A percentile compares a stretch with the other conserved stretches of the same genome.
Evolutionary conservation across 2,888 invertebrate species (phyloP).

Genomic region (Hanleya hanleyi): DNA sequence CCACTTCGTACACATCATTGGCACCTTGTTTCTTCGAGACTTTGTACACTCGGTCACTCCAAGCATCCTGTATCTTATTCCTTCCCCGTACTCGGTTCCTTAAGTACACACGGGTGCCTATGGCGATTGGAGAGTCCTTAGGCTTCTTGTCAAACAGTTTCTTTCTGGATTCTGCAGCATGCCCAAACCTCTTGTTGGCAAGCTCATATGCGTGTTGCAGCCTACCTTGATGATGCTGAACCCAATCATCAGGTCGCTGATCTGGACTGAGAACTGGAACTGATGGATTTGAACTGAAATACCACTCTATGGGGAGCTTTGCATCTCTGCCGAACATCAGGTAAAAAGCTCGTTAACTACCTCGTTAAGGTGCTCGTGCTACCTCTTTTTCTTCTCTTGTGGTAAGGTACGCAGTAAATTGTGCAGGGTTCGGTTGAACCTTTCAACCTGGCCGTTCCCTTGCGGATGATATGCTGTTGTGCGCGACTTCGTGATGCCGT

Average conservation of each 20-base stretch:
- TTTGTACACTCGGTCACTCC: neutral
- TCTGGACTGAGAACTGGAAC: no score
- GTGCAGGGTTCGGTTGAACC: neutral
- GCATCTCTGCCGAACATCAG: conserved; percentile 1
- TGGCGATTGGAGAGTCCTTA: neutral
- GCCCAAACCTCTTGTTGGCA: neutral
- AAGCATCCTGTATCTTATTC: neutral
- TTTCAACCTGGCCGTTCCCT: neutral
- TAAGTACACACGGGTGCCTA: neutral
- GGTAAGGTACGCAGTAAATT: neutral
- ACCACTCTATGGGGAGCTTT: neutral
- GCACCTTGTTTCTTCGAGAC: neutral
- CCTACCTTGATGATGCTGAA: neutral
- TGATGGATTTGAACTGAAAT: no score
- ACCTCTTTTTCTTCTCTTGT: neutral
- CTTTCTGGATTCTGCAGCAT: neutral
- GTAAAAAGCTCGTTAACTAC: neutral
- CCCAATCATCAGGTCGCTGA: neutral
- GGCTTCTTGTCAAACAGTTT: neutral
- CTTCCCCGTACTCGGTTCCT: neutral
- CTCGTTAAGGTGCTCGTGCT: neutral
- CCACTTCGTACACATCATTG: neutral
- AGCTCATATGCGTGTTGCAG: neutral
- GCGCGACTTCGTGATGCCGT: neutral
- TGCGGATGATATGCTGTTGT: conserved; percentile 1